Conservation (phyloP, 2,888 invertebrate genomes). For the Eremobia ochroleuca region DNA sequence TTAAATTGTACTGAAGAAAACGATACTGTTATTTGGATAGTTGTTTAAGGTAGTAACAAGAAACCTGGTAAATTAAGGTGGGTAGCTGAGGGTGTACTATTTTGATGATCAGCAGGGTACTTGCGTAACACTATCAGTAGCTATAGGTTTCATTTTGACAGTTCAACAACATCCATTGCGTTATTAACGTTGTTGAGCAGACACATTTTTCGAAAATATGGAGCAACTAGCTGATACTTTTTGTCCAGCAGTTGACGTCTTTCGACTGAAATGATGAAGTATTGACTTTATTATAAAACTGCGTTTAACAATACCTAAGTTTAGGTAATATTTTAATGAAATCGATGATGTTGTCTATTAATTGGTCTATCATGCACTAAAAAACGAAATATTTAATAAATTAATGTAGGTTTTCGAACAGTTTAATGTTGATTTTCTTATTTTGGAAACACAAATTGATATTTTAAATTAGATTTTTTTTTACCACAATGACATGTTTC, state of each 20-base stretch:
- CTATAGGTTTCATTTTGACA: too few relatives aligned
- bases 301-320: neutral
- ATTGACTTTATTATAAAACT: neutral
- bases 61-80: neutral
- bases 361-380: neutral
- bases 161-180: too few relatives aligned
- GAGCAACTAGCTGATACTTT: too few relatives aligned
- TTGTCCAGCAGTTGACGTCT: neutral
- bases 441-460: constrained; percentile 6
- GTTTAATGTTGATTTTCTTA: neutral
- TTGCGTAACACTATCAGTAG: too few relatives aligned
- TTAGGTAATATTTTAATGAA: neutral
- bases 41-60: neutral
- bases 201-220: too few relatives aligned
- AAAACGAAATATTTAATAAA: neutral
- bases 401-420: neutral
- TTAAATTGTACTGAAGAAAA: constrained; percentile 6
- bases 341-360: neutral
- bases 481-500: neutral
- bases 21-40: constrained; percentile 13
- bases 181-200: too few relatives aligned
- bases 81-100: neutral
- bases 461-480: neutral
- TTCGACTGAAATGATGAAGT: neutral
- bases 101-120: too few relatives aligned